Evolutionary conservation across 2,888 invertebrate species (phyloP), one percentile per base, ranked within the genome.

Genomic region (Erebia palarica): DNA sequence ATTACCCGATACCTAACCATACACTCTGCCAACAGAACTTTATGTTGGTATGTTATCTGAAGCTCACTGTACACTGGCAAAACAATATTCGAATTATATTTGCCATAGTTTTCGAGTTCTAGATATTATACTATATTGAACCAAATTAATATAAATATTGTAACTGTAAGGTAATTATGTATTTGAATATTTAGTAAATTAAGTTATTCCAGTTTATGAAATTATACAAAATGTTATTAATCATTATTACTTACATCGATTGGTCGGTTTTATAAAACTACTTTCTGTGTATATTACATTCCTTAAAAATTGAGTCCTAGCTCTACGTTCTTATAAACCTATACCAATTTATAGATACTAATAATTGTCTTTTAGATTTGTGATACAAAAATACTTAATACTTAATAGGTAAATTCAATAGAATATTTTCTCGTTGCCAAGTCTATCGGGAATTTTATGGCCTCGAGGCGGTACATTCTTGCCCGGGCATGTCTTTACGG

Each of bases 261-360:
- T 63, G 44, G 57, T 65, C n/a, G n/a, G n/a, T 69, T 72, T 65
- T 74, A 61, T 72, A 58, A 14, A 53, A 65, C 64, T 68, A 65
- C 47, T 68, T 65, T 55, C 49, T 70, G 72, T 44, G 65, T 68
- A 65, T 74, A 70, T 68, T 55, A 67, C 70, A 67, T 73, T 61
- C 68, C 63, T 70, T 68, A 72, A 57, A 65, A 70, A 51, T 44
- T 55, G 55, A 51, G 18, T 68, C 55, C 42, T 11, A 36, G 47
- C 36, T 21, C 49, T 21, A 18, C 21, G 61, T 60, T 51, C 51
- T 42, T 16, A 68, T 68, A 68, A 68, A 61, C 16, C 61, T 61
- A 27, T 42, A 0, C 53, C 65, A 65, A n/a, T 65, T 55, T 65
- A 55, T 55, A 63, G 49, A 61, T 13, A 61, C 51, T 51, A 47